These are phyloP conservation scores for Druceiella hillmani DNA, from an alignment of 2,888 invertebrate genomes.

Conservation along the genomic window DNA sequence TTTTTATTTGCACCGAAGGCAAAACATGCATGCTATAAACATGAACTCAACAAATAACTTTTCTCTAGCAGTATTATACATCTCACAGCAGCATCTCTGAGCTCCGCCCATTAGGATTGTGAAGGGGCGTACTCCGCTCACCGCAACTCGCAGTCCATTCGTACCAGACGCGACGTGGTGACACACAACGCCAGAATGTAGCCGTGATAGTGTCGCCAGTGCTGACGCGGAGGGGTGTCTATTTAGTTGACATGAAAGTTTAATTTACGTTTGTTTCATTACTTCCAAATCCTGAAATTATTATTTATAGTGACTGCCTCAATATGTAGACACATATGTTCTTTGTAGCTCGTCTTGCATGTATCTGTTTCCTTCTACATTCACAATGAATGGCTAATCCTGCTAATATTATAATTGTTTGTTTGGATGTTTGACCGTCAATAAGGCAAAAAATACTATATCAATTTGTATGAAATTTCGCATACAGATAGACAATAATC, in stretches of 20 bases:
- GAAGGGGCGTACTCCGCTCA: conserved; percentile 33
- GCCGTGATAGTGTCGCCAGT: conserved; percentile 68
- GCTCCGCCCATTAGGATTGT: conserved; percentile 40
- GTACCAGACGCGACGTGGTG: conserved; percentile 86
- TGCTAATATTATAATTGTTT: too few relatives aligned
- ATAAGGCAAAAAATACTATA: too few relatives aligned
- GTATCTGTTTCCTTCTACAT: too few relatives aligned
- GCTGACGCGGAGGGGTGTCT: conserved; percentile 70
- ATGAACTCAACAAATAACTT: neutral
- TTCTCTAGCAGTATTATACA: neutral
- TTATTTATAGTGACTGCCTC: neutral
- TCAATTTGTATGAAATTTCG: too few relatives aligned
- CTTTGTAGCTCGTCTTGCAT: too few relatives aligned
- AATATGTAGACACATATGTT: conserved; percentile 4
- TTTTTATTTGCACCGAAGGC: neutral
- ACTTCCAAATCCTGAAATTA: neutral
- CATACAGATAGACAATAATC: too few relatives aligned
- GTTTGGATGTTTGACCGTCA: too few relatives aligned
- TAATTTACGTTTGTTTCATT: conserved; percentile 5
- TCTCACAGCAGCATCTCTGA: conserved; percentile 40
- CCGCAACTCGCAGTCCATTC: conserved; percentile 72
- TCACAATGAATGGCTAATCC: too few relatives aligned
- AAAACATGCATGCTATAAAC: neutral
- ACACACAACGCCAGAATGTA: conserved; percentile 83
- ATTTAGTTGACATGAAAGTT: conserved; percentile 24